Conservation (phyloP, 2,888 invertebrate species). For the Rhagonycha fulva region DNA sequence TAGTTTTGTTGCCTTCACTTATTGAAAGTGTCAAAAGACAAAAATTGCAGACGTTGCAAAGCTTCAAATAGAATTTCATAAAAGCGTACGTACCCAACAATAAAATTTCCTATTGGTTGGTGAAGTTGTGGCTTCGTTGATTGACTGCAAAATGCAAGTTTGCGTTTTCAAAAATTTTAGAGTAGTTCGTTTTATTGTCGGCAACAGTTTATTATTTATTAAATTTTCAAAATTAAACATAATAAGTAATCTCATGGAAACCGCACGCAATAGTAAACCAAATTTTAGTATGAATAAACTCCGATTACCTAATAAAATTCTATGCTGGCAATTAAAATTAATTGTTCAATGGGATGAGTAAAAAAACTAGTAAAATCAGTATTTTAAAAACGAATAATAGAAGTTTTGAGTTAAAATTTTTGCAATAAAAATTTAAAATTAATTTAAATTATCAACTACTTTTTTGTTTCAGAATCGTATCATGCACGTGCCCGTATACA, state of each 20-base stretch:
- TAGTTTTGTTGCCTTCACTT: not conserved
- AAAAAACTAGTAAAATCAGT: too few species aligned
- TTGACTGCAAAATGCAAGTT: not conserved
- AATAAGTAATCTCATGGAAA: too few species aligned
- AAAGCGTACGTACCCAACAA: too few species aligned
- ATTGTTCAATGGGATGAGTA: too few species aligned
- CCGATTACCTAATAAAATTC: too few species aligned
- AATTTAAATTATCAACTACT: not conserved
- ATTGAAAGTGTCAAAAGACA: not conserved
- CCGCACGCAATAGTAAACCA: too few species aligned
- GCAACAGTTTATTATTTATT: not conserved
- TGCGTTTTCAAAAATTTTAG: not conserved
- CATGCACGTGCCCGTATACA: conserved; percentile 52
- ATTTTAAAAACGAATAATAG: too few species aligned
- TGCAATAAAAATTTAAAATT: too few species aligned
- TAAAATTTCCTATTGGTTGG: not conserved
- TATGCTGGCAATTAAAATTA: too few species aligned
- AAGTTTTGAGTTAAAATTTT: too few species aligned
- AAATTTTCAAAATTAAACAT: too few species aligned
- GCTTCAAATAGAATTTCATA: not conserved
- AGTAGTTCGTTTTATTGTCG: not conserved
- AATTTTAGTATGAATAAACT: too few species aligned
- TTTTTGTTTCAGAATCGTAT: conserved; percentile 34
- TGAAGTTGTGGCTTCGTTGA: not conserved
- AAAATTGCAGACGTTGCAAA: not conserved